A percentile compares a stretch with the other conserved stretches of the same genome.
Evolutionary conservation across 2,113 vertebrate species (phyloP).

Genomic region (Chaenogobius annularis): DNA sequence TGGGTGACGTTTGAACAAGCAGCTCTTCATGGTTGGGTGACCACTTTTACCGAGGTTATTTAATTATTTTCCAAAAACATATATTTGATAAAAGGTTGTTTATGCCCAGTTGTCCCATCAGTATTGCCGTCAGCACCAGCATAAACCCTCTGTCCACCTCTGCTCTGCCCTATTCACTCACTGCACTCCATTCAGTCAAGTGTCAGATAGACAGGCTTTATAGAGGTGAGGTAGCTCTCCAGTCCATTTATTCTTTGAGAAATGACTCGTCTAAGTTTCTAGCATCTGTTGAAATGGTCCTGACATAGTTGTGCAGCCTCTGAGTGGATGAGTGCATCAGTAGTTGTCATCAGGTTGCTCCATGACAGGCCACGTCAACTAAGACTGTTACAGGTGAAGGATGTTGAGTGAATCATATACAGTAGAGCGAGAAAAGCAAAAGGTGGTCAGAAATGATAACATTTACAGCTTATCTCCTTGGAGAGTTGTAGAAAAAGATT

Average conservation of each 20-base stretch:
- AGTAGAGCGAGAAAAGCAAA: conserved; percentile 17
- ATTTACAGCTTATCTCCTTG: too few species aligned
- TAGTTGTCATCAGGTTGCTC: conserved; percentile 29
- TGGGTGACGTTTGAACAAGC: too few species aligned
- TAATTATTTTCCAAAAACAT: neutral
- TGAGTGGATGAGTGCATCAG: conserved; percentile 21
- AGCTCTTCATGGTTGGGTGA: too few species aligned
- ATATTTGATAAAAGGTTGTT: neutral
- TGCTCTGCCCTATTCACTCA: conserved; percentile 18
- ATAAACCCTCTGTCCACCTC: conserved; percentile 5
- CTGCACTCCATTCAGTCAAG: conserved; percentile 67
- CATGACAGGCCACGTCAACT: conserved; percentile 36
- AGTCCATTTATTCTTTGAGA: conserved; percentile 67
- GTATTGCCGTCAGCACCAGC: neutral
- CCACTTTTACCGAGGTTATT: neutral
- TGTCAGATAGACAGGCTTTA: conserved; percentile 63
- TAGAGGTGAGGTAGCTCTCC: conserved; percentile 63
- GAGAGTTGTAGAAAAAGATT: too few species aligned
- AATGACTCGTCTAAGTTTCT: conserved; percentile 57
- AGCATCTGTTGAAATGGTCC: conserved; percentile 35
- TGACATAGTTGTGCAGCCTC: conserved; percentile 27
- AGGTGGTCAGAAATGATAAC: conserved; percentile 27
- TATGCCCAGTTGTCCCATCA: neutral
- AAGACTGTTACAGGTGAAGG: conserved; percentile 54
- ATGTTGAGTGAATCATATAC: conserved; percentile 43